Evolutionary conservation across 2,888 invertebrate genomes (phyloP).

Genomic region (Caradrina clavipalpis): DNA sequence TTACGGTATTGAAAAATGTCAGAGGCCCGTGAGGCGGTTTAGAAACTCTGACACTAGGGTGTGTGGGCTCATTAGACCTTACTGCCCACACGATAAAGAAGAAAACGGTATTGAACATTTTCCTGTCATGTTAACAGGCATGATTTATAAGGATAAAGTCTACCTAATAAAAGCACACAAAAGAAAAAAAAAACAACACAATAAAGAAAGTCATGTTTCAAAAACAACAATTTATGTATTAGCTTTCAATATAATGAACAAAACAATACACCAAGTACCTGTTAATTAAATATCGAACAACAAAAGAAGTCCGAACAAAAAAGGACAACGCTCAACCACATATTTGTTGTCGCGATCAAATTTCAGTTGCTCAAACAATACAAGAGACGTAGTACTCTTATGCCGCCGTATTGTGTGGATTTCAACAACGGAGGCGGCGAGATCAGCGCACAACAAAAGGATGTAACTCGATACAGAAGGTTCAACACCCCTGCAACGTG

Average conservation of each 20-base stretch:
- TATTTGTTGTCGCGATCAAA: conserved; percentile 44
- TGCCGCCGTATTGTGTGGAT: conserved; percentile 39
- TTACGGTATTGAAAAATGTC: too few species aligned
- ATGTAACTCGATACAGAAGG: conserved; percentile 53
- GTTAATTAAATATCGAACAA: conserved; percentile 18
- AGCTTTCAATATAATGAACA: not conserved
- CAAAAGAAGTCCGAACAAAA: conserved; percentile 39
- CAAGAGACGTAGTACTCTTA: conserved; percentile 13
- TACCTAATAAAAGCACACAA: not conserved
- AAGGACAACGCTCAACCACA: conserved; percentile 15
- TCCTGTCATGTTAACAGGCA: not conserved
- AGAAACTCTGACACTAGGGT: too few species aligned
- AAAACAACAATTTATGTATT: not conserved
- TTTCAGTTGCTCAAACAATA: conserved; percentile 56
- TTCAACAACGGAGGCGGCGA: conserved; percentile 38
- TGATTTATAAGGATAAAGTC: not conserved
- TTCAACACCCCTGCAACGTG: conserved; percentile 44
- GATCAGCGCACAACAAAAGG: conserved; percentile 54
- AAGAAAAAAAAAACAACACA: not conserved
- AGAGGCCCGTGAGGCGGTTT: too few species aligned
- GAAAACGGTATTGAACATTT: not conserved
- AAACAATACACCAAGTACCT: conserved; percentile 3
- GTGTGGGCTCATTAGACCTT: too few species aligned
- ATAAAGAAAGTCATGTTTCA: not conserved
- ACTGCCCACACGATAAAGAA: too few species aligned